A percentile compares a stretch with the other conserved stretches of the same genome.
Conservation (phyloP, 1,140 invertebrate species). For the Orchestia grillus region DNA sequence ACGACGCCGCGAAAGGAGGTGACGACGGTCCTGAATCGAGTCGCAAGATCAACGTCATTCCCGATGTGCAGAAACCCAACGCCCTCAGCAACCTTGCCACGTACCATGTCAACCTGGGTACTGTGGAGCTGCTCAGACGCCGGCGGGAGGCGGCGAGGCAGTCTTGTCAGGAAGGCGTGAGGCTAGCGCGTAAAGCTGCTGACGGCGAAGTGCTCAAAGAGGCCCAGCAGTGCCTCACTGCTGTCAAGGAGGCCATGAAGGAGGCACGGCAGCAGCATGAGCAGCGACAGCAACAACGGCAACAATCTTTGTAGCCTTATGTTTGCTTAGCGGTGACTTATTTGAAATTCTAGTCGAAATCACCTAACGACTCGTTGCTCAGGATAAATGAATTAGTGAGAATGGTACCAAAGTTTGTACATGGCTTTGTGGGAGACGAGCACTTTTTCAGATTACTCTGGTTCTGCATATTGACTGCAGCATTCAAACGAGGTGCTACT, state of each 20-base stretch:
- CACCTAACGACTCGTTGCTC: not conserved
- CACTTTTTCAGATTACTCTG: not conserved
- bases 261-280: not conserved
- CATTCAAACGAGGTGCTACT: not conserved
- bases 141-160: constrained; percentile 80
- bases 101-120: constrained; percentile 87
- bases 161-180: constrained; percentile 80
- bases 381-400: not conserved
- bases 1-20: not conserved
- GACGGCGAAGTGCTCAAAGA: constrained; percentile 72
- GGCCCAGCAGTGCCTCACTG: constrained; percentile 69
- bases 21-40: not conserved
- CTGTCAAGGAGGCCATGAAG: constrained; percentile 76
- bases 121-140: constrained; percentile 81
- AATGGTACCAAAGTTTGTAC: not conserved
- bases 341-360: not conserved
- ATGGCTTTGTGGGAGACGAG: not conserved
- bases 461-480: not conserved
- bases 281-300: not conserved
- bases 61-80: constrained; percentile 75
- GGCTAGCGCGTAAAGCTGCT: constrained; percentile 77
- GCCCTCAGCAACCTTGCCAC: constrained; percentile 78
- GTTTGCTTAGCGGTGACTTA: not conserved
- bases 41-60: not conserved
- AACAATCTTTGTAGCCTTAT: not conserved